Evolutionary conservation across 1,140 invertebrate species (phyloP), one percentile per base, ranked within the genome.

Genomic region (Hyles euphorbiae): DNA sequence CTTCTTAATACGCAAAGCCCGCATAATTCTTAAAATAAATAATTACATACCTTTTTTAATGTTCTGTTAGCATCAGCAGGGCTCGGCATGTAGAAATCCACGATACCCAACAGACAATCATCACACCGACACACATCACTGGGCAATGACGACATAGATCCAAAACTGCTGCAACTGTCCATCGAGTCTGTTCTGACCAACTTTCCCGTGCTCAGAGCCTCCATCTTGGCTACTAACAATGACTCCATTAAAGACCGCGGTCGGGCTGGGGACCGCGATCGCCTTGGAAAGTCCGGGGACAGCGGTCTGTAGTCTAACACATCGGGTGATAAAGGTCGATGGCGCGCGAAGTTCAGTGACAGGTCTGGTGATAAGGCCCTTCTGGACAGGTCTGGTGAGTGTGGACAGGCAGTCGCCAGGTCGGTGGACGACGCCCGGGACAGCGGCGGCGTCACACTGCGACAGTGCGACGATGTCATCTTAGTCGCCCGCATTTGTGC

Each of bases 101-200:
- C 94, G 67, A 96, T 96, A 4, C 94, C 95, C 60, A 96, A 89
- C 43, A 96, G 83, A 65, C 95, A 96, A 81, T 96, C 95, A 76
- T 96, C 95, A 81, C 95, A 96, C 36, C 92, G 89, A 80, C 95
- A 96, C 50, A 95, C 92, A 68, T 95, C 94, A 74, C 92, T 94
- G 9, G 91, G 90, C 46, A 92, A 68, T 3, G 94, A 94, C 58
- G 90, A 91, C 69, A 92, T 90, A 3, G 93, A 94, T 22, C 93
- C 93, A 57, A 94, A 91, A 68, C 94, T 95, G 69, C 92, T 93
- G 63, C 93, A 93, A 60, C 94, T 95, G 79, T 96, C 95, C 78
- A 94, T 90, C 22, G 94, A 95, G 72, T 96, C 94, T 3, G 93
- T 94, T 61, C 95, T 88, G 7, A 94, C 83, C 58, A 95, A 81